Conservation (phyloP, 1,140 invertebrate species). For the Schlechtendalia chinensis region DNA sequence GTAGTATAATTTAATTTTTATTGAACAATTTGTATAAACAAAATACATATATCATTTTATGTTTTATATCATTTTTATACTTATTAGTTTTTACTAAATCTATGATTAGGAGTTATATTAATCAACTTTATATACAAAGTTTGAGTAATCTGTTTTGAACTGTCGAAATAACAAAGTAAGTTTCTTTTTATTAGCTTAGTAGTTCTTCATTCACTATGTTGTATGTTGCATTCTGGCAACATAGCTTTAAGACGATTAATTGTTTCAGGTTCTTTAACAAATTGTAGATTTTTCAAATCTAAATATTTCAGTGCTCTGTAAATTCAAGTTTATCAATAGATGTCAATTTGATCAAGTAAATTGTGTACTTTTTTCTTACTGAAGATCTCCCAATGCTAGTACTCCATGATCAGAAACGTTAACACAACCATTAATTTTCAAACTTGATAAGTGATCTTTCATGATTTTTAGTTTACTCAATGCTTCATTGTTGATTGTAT, state of each 20-base stretch:
- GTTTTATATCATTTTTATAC: no score
- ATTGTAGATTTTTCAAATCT: slow-evolving; percentile 40
- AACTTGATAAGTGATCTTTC: slow-evolving; percentile 10
- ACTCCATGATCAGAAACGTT: slow-evolving; percentile 34
- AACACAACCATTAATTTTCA: slow-evolving; percentile 24
- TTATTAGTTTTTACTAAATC: no score
- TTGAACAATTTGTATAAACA: no score
- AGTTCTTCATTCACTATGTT: neutral
- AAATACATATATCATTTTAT: no score
- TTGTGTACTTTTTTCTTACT: neutral
- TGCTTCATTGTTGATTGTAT: slow-evolving; percentile 32
- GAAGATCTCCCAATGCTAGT: neutral
- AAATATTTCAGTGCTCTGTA: slow-evolving; percentile 26
- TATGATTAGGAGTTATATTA: no score
- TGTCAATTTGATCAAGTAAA: neutral
- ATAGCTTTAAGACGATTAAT: slow-evolving; percentile 8
- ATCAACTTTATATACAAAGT: neutral
- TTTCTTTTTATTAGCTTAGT: neutral
- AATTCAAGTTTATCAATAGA: neutral
- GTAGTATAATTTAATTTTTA: no score
- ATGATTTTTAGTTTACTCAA: neutral
- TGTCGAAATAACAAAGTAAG: neutral
- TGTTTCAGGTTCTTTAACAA: neutral
- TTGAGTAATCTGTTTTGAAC: neutral
- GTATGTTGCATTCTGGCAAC: slow-evolving; percentile 14